Conservation (phyloP, 2,797 vertebrate genomes). For the Phrynocephalus guinanensis region DNA sequence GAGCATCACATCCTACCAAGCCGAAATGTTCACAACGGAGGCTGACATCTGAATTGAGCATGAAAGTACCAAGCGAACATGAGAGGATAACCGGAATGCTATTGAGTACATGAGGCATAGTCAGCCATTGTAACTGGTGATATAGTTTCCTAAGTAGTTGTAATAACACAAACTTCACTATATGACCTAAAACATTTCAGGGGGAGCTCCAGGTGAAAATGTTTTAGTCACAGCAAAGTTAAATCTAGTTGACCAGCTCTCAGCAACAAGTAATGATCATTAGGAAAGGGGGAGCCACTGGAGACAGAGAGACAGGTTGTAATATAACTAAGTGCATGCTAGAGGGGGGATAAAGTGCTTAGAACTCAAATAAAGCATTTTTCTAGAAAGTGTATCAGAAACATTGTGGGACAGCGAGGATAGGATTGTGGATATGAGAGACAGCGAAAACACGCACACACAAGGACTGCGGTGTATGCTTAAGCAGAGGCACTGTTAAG, state of each 20-base stretch:
- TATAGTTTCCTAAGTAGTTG: neutral
- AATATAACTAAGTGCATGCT: neutral
- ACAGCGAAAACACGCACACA: neutral
- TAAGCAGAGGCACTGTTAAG: neutral
- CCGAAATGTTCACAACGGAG: conserved; percentile 22
- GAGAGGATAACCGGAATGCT: neutral
- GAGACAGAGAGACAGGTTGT: neutral
- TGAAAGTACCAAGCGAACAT: conserved; percentile 3
- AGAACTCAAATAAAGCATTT: neutral
- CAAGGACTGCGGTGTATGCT: neutral
- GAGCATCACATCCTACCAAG: conserved; percentile 64
- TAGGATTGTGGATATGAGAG: neutral
- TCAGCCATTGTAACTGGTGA: neutral
- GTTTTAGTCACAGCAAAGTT: neutral
- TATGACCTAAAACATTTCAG: neutral
- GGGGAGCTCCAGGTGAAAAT: neutral
- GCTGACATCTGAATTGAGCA: neutral
- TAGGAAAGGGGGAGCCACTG: neutral
- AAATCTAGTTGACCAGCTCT: neutral
- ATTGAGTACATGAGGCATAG: neutral
- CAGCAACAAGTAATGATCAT: neutral
- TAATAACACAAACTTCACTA: neutral
- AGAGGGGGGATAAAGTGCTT: neutral
- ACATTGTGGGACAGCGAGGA: neutral
- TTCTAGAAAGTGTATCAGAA: neutral